Evolutionary conservation across 2,113 vertebrate genomes (phyloP).

Genomic region (Grammomys dolichurus): DNA sequence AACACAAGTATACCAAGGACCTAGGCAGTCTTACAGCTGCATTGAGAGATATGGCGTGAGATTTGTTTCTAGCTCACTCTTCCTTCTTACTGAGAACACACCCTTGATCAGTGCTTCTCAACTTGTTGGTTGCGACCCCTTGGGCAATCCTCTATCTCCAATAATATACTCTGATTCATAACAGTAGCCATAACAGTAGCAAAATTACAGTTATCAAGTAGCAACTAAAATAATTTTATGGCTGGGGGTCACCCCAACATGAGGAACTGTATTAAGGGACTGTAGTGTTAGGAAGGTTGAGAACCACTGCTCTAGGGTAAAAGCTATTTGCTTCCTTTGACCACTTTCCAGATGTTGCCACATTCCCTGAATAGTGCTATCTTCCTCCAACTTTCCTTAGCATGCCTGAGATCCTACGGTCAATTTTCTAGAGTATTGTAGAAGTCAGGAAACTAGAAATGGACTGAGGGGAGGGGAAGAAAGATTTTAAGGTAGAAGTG

Average conservation of each 20-base stretch:
- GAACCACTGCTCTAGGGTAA: not conserved
- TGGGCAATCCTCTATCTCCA: not conserved
- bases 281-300: not conserved
- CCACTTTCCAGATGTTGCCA: not conserved
- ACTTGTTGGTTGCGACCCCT: not conserved
- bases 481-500: not conserved
- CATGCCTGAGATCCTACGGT: not conserved
- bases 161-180: not conserved
- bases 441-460: not conserved
- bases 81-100: not conserved
- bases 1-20: not conserved
- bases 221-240: not conserved
- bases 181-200: not conserved
- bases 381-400: not conserved
- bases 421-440: not conserved
- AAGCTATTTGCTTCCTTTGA: not conserved
- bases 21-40: not conserved
- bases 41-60: not conserved
- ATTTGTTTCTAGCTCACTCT: conserved; percentile 28
- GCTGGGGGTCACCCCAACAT: not conserved
- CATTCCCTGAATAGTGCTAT: not conserved
- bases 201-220: not conserved
- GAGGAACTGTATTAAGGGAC: not conserved
- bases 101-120: not conserved
- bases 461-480: not conserved